These are phyloP conservation scores for Buathra laborator DNA, from an alignment of 2,888 invertebrate species.

Conservation along the genomic window DNA sequence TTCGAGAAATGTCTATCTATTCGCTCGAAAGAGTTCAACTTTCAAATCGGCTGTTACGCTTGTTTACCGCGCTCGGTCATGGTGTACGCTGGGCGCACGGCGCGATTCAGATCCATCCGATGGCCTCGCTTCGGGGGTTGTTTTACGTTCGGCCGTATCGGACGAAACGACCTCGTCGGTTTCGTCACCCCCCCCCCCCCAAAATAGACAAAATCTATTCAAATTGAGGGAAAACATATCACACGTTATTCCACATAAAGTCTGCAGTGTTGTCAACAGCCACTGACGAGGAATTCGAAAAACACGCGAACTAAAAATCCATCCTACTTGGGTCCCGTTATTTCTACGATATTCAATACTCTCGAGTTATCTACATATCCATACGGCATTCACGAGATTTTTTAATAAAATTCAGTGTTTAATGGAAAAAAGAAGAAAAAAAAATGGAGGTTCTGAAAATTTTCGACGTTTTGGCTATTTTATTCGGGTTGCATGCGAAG, in stretches of 20 bases:
- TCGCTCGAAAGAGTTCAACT: not conserved
- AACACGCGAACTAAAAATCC: not conserved
- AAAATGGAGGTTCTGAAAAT: no score
- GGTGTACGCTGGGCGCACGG: not conserved
- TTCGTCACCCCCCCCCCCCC: not conserved
- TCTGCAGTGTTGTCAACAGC: not conserved
- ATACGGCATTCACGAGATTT: no score
- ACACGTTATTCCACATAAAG: not conserved
- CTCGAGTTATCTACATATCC: no score
- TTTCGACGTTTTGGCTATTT: no score
- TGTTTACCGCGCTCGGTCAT: constrained; percentile 7
- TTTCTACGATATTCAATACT: no score
- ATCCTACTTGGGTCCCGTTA: no score
- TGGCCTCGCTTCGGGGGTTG: not conserved
- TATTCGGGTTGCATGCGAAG: no score
- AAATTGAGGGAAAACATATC: not conserved
- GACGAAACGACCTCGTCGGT: not conserved
- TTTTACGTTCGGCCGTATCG: not conserved
- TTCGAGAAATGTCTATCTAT: not conserved
- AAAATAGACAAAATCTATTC: not conserved
- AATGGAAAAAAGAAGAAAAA: no score
- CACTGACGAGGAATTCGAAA: not conserved
- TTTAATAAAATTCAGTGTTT: no score
- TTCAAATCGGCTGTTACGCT: not conserved
- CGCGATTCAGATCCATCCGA: not conserved